Evolutionary conservation across 2,113 vertebrate genomes (phyloP), one percentile per base, ranked within the genome.

Genomic region (Cyrtonyx montezumae): DNA sequence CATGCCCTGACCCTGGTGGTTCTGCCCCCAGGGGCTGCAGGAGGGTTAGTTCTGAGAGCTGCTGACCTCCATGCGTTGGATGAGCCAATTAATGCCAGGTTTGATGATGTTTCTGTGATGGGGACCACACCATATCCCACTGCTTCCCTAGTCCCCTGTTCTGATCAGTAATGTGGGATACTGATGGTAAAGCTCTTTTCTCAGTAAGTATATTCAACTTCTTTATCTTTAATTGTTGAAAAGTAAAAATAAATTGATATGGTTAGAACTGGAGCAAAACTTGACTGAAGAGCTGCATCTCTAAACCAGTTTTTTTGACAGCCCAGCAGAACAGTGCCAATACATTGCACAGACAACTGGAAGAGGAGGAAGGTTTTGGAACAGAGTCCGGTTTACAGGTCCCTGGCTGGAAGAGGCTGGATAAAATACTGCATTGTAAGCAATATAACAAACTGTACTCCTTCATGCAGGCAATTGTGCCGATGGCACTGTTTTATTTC

Each of bases 341-440:
- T 97, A 97, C 98, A 97, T 97, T 98, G 97, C 97, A 97, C 97
- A 97, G 98, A 98, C 96, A 97, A 96, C 97, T 98, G 98, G 98
- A 98, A 98, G 98, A 97, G 97, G 98, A 98, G 98, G 98, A 98
- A 98, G 96, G 98, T 98, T 98, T 98, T 98, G 98, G 98, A 98
- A 96, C 98, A 98, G 97, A 98, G 97, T 97, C 98, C 97, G 92
- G 97, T 98, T 98, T 98, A 98, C 98, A 97, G 98, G 97, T 98
- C 97, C 98, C 95, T 98, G 97, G 97, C 98, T 97, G 98, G 97
- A 98, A 98, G 98, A 98, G 98, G 97, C 98, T 98, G 98, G 97
- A 98, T 98, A 97, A 98, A 98, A 98, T 98, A 98, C 98, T 98
- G 97, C 98, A 98, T 98, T 98, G 98, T 98, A 98, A 98, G 98